A percentile compares a stretch with the other conserved stretches of the same genome.
Conservation (phyloP, 2,797 vertebrate genomes). For the Leptoclinus maculatus region DNA sequence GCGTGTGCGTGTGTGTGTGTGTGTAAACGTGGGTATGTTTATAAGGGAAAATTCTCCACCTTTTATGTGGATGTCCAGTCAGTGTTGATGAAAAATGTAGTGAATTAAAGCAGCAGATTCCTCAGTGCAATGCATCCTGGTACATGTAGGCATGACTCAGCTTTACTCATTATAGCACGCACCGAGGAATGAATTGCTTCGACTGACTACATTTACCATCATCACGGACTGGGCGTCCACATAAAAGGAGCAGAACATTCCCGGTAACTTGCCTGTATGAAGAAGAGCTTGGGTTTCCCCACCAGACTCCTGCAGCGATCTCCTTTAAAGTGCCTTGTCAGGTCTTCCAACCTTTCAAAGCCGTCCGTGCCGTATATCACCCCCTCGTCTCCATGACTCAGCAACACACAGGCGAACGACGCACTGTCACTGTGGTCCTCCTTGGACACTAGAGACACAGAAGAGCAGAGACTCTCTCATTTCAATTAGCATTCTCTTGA, state of each 20-base stretch:
- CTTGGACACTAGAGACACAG: conserved; percentile 63
- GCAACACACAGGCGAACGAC: conserved; percentile 83
- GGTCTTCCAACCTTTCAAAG: conserved; percentile 40
- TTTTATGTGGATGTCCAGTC: too few species aligned
- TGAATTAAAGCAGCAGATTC: not conserved
- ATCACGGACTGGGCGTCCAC: too few species aligned
- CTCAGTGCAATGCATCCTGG: not conserved
- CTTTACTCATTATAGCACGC: not conserved
- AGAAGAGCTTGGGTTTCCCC: conserved; percentile 87
- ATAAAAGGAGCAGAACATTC: not conserved
- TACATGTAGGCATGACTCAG: not conserved
- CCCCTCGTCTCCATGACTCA: conserved; percentile 83
- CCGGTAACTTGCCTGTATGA: conserved; percentile 81
- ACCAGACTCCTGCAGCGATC: conserved; percentile 70
- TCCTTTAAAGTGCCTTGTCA: conserved; percentile 75
- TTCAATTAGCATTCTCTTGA: not conserved
- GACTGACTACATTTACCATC: not conserved
- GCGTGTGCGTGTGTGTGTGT: too few species aligned
- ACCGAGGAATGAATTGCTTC: not conserved
- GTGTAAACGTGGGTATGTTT: not conserved
- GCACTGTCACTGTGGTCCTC: conserved; percentile 80
- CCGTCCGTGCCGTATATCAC: conserved; percentile 77
- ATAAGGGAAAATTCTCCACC: not conserved
- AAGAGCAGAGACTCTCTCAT: not conserved
- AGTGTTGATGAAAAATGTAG: too few species aligned